A percentile compares a stretch with the other conserved stretches of the same genome.
These are phyloP conservation scores for Misgurnus mizolepis DNA, from an alignment of 2,113 vertebrate genomes.

Conservation along the genomic window DNA sequence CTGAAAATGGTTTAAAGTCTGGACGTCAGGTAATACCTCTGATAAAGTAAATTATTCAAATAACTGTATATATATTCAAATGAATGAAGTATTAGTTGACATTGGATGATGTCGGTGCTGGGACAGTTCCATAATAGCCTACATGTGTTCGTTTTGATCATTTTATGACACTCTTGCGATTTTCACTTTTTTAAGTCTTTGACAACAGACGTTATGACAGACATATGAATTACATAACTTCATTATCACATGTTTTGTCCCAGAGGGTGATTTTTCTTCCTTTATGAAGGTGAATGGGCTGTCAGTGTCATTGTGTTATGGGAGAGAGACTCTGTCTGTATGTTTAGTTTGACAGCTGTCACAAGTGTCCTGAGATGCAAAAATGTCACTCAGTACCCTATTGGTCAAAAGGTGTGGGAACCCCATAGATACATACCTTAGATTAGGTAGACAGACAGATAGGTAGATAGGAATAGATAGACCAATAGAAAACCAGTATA, in stretches of 20 bases:
- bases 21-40: constrained; percentile 29
- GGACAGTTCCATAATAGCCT: neutral
- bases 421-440: too few species aligned
- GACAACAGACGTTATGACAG: neutral
- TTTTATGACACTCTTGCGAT: neutral
- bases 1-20: constrained; percentile 40
- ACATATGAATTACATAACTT: neutral
- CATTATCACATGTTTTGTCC: neutral
- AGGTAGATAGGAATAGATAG: too few species aligned
- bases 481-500: too few species aligned
- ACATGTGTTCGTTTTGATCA: neutral
- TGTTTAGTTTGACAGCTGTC: neutral
- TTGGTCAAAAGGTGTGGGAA: neutral
- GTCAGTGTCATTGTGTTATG: neutral
- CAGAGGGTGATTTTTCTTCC: neutral
- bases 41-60: neutral
- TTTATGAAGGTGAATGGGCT: neutral
- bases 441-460: neutral
- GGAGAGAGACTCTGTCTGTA: neutral
- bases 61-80: neutral
- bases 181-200: neutral
- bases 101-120: neutral
- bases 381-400: neutral
- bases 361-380: neutral
- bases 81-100: neutral